Evolutionary conservation across 2,888 invertebrate species (phyloP).

Genomic region (Lasioglossum lativentre): DNA sequence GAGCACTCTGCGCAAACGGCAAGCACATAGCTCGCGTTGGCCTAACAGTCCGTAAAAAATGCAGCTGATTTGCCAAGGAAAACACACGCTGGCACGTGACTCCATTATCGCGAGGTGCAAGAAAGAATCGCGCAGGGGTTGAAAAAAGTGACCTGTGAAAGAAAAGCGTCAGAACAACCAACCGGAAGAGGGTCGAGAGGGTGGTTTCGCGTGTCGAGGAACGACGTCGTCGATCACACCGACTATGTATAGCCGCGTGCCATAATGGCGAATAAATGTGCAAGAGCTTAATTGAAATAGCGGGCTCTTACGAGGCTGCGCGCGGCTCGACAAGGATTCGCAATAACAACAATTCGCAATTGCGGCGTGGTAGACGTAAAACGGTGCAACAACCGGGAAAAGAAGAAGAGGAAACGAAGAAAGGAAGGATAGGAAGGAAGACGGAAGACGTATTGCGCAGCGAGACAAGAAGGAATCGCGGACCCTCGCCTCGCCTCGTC

Average conservation of each 20-base stretch:
- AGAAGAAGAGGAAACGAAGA: slow-evolving; percentile 1
- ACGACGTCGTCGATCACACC: slow-evolving; percentile 36
- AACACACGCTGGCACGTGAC: slow-evolving; percentile 1
- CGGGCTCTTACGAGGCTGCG: slow-evolving; percentile 34
- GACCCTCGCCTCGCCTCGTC: slow-evolving; percentile 24
- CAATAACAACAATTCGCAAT: slow-evolving; percentile 37
- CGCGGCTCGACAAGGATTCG: slow-evolving; percentile 14
- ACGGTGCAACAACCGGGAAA: slow-evolving; percentile 34
- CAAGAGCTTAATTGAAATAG: slow-evolving; percentile 54
- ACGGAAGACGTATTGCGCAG: slow-evolving; percentile 48
- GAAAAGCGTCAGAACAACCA: slow-evolving; percentile 1
- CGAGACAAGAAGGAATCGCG: slow-evolving; percentile 45
- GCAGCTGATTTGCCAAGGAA: not conserved
- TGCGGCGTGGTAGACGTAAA: slow-evolving; percentile 37
- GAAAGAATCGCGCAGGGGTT: not conserved
- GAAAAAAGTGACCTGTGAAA: not conserved
- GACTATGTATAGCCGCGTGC: not conserved
- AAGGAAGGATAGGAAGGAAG: not conserved
- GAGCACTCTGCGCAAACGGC: not conserved
- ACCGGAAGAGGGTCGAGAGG: not conserved
- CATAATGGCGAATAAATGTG: slow-evolving; percentile 40
- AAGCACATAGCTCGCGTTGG: not conserved
- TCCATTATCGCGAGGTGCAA: not conserved
- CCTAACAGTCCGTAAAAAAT: not conserved
- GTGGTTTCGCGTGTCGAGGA: slow-evolving; percentile 37